phyloP scores from a whole-genome alignment of 2,797 vertebrate species.

The Agapornis canus region DNA sequence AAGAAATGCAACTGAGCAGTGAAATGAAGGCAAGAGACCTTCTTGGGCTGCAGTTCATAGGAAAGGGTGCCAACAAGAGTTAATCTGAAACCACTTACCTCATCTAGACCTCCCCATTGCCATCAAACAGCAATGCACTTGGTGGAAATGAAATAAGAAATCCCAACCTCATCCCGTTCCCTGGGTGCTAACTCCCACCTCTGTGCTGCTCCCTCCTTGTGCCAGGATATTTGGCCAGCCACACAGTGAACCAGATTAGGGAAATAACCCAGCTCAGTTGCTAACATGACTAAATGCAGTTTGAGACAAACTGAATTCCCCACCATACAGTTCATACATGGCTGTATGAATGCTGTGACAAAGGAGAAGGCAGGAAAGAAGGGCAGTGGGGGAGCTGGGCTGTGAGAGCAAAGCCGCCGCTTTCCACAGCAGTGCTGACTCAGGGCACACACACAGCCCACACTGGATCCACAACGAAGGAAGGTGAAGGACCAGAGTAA shows the following conservation, averaged over 20 bases:
- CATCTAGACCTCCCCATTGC: background rate
- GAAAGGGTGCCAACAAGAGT: background rate
- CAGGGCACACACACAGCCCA: rapidly evolving
- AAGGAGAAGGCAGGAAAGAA: background rate
- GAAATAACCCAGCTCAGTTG: background rate
- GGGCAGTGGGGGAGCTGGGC: background rate
- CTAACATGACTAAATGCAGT: background rate
- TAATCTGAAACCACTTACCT: background rate
- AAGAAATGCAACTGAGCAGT: background rate
- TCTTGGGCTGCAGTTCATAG: background rate
- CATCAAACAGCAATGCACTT: background rate
- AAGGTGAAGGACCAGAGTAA: background rate
- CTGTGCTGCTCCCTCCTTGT: background rate
- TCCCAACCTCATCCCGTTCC: background rate
- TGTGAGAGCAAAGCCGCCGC: rapidly evolving
- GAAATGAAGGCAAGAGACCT: conserved; percentile 1
- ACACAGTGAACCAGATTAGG: background rate
- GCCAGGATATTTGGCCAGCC: background rate
- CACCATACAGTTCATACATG: background rate
- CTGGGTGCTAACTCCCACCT: background rate
- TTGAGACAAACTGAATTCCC: background rate
- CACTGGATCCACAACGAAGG: background rate
- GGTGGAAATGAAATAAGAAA: background rate
- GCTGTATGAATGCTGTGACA: background rate
- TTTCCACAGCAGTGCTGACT: background rate